Base-by-base conservation (phyloP, 2,888 invertebrate genomes). In the Philopedon plagiatum region DNA sequence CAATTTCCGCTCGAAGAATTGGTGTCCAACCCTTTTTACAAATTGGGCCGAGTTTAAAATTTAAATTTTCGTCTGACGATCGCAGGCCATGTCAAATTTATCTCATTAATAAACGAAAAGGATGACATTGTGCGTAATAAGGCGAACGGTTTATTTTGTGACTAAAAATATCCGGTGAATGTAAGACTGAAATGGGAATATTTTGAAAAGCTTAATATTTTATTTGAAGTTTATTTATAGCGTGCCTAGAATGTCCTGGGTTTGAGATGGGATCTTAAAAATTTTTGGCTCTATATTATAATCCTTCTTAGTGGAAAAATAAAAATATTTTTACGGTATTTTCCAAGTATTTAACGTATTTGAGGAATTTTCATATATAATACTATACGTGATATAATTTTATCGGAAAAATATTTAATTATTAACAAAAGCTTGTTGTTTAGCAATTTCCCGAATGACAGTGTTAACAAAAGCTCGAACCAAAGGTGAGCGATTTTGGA, bases 1-100 rank as follows among this genome's bases (percentile, higher is more conserved):
- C 44, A 61, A 61, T 61, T 61, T 61, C 61, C 61, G 19, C 23
- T 61, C 44, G 46, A 61, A 61, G 61, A 46, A 29, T 41, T 21
- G 29, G 23, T 19, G 56, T 57, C 49, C 8, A 8, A 61, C 61
- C 61, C 61, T 61, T 61, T 37, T 61, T 21, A 26, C 23, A 49
- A 49, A 49, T 49, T 49, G 26, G 11, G 26, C 7, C 7, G 13
- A 2, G 26, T 49, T 49, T 26, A 49, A 49, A 49, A 26, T 49
- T 49, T 49, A 26, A 49, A 49, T 49, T 49, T 49, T 49, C n/a
- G 46, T 46, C 19, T 21, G 21, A 46, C 19, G 21, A 21, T 46
- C 46, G 46, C 18, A 37, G 2, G 9, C 19, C 46, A 46, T 46
- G 21, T 46, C 21, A 46, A 46, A 46, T 46, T 46, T 13, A 46